phyloP scores from a whole-genome alignment of 2,113 vertebrate species.

The Notarius quadriscutis region DNA sequence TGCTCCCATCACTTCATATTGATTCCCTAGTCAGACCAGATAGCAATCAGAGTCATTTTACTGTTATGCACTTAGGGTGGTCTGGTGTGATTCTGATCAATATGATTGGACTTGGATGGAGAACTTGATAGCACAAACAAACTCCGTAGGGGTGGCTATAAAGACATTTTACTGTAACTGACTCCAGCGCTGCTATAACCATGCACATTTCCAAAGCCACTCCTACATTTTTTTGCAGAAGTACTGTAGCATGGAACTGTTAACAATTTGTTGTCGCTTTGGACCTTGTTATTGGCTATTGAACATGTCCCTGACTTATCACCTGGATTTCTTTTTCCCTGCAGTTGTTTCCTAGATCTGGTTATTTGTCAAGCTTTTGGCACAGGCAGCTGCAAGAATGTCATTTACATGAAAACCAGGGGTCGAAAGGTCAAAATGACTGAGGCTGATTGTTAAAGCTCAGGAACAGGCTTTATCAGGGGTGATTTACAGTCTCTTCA shows the following conservation, averaged over 20 bases:
- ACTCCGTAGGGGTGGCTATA: conserved; percentile 16
- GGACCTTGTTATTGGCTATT: neutral
- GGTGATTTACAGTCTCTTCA: conserved; percentile 15
- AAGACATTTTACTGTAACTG: conserved; percentile 6
- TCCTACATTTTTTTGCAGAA: neutral
- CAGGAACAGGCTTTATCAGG: neutral
- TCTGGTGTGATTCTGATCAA: conserved; percentile 44
- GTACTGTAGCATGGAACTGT: neutral
- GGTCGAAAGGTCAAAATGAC: conserved; percentile 10
- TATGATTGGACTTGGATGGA: conserved; percentile 39
- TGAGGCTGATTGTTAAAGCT: conserved; percentile 14
- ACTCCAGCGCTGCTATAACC: neutral
- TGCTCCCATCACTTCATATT: conserved; percentile 14
- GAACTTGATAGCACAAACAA: conserved; percentile 45
- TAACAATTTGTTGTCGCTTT: neutral
- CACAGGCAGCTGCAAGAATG: neutral
- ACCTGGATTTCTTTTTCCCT: neutral
- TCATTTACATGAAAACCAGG: neutral
- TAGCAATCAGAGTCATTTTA: conserved; percentile 44
- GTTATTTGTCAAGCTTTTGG: conserved; percentile 16
- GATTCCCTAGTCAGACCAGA: conserved; percentile 29
- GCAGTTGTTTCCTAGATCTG: neutral
- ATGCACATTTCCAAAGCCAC: neutral
- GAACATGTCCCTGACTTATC: neutral
- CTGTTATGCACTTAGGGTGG: conserved; percentile 29